Conservation (phyloP, 2,888 invertebrate species). For the Trilocha varians region DNA sequence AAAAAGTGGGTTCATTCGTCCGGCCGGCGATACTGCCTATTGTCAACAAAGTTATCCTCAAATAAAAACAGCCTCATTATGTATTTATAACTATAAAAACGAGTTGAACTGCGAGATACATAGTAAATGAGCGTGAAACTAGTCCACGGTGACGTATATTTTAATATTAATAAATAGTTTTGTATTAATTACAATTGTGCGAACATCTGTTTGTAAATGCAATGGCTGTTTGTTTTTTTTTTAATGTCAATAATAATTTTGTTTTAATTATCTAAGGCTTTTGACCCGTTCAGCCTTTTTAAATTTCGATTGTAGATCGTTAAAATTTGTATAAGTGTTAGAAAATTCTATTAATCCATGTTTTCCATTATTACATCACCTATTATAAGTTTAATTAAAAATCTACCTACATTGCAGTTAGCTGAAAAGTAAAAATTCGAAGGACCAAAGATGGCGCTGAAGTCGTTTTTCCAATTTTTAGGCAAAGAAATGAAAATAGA, state of each 20-base stretch:
- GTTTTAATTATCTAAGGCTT: too few species aligned
- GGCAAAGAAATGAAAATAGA: too few species aligned
- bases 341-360: too few species aligned
- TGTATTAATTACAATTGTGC: not conserved
- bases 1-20: slow-evolving; percentile 36
- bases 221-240: not conserved
- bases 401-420: too few species aligned
- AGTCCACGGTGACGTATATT: not conserved
- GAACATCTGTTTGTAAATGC: not conserved
- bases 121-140: not conserved
- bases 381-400: too few species aligned
- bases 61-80: not conserved
- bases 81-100: not conserved
- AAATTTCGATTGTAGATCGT: too few species aligned
- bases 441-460: too few species aligned
- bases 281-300: too few species aligned
- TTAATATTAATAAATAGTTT: not conserved
- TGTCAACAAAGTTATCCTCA: not conserved
- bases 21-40: slow-evolving; percentile 34
- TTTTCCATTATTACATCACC: too few species aligned
- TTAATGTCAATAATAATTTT: not conserved
- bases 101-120: not conserved
- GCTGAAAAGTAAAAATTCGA: too few species aligned
- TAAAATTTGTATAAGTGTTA: too few species aligned
- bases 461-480: too few species aligned